Evolutionary conservation across 2,888 invertebrate genomes (phyloP), one percentile per base, ranked within the genome.

Genomic region (Melipona beecheii): DNA sequence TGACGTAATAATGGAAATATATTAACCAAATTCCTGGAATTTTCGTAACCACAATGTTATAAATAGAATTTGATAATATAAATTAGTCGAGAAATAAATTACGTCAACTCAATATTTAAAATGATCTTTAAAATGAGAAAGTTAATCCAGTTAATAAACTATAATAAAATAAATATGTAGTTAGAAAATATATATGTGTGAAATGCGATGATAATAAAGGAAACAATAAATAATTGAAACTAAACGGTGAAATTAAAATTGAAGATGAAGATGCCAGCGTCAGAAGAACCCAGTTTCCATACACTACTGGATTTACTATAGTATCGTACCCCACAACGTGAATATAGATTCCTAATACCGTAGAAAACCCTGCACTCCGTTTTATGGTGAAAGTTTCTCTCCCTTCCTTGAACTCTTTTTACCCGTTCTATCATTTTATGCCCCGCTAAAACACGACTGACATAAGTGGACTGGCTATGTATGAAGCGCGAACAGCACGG

Each of bases 351-450:
- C 66, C 70, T 83, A 69, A 65, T 71, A 74, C 50, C 52, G 50
- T 74, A 78, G 74, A 62, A 73, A 71, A 50, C 17, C 62, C 36
- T 31, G 50, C 27, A 74, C 70, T 58, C 11, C 1, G 15, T 50
- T 66, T 77, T 77, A 36, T 50, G 83, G 82, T 84, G 84, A 83
- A 84, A 83, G 78, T 84, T 43, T 69, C 52, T 56, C 43, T 69
- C 64, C 65, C 52, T 64, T 43, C 64, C 62, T 77, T 9, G 43
- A 43, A 9, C n/a, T 60, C 24, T 52, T 27, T 27, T 52, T 49
- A 3, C 56, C 27, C n/a, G 3, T 71, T 24, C 49, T 62, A 72
- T 75, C 21, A 72, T 71, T 62, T 75, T 21, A 27, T 27, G 31
- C 2, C 21, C 9, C 5, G 2, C 2, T 9, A 5, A n/a, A 24